Evolutionary conservation across 1,140 invertebrate species (phyloP), one percentile per base, ranked within the genome.

Genomic region (Brachionus paranguensis): DNA sequence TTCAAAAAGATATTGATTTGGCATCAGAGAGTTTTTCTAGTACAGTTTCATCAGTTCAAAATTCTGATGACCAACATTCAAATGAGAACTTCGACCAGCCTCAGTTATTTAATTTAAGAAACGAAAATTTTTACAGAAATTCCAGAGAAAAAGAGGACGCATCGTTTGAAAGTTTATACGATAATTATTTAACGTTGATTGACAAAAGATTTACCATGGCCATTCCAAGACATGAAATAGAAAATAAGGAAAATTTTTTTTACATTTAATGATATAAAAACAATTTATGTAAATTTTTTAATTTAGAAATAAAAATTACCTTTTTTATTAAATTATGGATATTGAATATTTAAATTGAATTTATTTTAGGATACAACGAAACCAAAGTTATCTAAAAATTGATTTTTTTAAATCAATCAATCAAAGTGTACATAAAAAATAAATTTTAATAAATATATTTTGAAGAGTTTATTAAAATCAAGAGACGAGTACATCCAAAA

Each of bases 1-100:
- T 68, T 37, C 68, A 72, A 72, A 41, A 72, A 45, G 68, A 72
- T 17, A 72, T 72, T 37, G 68, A 72, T 43, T 72, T 72, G 37
- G 68, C 68, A 72, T 72, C 68, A 43, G 68, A 72, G 68, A 43
- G 68, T 72, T 43, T 72, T 41, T 41, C 37, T 10, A 72, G 68
- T 43, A 72, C 29, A 41, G 37, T n/a, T 72, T 72, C 68, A 4
- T 72, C 68, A 1, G n/a, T 11, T 45, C 41, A 72, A 17, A 37
- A 72, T 72, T 72, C 41, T 17, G 68, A 41, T 41, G 68, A 72
- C 17, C 68, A 72, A 72, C 7, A 72, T 17, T 27, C 17, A 68
- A 68, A 68, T 14, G 33, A 41, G 1, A 12, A 33, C 5, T 68
- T 12, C 29, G 8, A n/a, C 3, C 27, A 29, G 6, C 17, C 53